phyloP scores from a whole-genome alignment of 2,113 vertebrate species.

The Psittacara wagleri region DNA sequence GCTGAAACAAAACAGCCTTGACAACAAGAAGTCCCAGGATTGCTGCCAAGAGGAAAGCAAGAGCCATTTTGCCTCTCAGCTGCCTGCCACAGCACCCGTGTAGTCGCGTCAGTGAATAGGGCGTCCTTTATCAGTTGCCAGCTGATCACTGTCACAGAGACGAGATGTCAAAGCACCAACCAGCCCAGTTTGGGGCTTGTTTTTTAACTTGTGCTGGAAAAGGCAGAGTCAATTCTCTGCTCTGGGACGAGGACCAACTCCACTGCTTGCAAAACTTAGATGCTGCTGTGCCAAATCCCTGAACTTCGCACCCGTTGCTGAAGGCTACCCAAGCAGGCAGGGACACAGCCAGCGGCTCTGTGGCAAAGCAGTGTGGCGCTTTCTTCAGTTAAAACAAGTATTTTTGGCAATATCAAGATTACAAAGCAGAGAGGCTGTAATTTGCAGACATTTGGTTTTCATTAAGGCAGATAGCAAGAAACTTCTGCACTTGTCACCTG shows the following conservation, averaged over 20 bases:
- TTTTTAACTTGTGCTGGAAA: neutral
- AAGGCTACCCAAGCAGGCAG: neutral
- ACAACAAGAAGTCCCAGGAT: conserved; percentile 45
- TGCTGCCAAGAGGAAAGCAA: neutral
- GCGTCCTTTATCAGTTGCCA: neutral
- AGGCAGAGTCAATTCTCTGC: neutral
- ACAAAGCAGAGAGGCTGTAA: neutral
- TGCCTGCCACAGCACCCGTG: neutral
- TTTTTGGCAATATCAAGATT: neutral
- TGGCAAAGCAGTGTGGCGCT: neutral
- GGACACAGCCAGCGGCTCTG: neutral
- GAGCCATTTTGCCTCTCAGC: conserved; percentile 15
- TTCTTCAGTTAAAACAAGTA: neutral
- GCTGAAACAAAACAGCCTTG: conserved; percentile 44
- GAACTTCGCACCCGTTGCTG: neutral
- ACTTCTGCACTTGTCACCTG: neutral
- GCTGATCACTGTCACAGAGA: neutral
- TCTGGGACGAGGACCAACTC: neutral
- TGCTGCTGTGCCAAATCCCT: neutral
- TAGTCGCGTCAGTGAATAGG: fast-evolving
- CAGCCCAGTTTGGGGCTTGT: neutral
- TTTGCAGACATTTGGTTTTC: neutral
- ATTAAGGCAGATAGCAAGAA: neutral
- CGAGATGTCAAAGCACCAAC: neutral
- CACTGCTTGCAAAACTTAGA: neutral